Base-by-base conservation (phyloP, 1,140 invertebrate genomes). In the Brachionus sp. region DNA sequence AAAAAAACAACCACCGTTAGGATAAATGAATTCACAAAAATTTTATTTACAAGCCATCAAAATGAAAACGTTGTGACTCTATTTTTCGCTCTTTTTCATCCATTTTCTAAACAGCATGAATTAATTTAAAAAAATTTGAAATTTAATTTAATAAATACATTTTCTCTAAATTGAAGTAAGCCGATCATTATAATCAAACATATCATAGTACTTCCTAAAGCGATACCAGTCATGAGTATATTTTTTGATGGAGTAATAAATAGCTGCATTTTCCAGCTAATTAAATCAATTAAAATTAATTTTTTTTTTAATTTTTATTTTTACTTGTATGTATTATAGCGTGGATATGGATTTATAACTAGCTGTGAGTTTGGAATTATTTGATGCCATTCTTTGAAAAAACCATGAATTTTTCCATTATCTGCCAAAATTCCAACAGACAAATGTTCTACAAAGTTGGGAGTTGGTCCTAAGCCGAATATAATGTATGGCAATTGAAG, bases 351-450 rank as follows among this genome's bases (percentile, higher is more conserved):
- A 84, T 98, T 95, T 1, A 98, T 93, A 19, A 98, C 93, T 88
- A 99, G 94, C 89, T 98, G 96, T 1, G 96, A 98, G 88, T 98
- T 99, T 39, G 94, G 97, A 86, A 99, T 98, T 42, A 98, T 93
- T 88, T 97, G 95, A 0, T 93, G 93, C 93, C 94, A 98, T 68
- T 84, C 83, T 75, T 87, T 88, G 70, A 33, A 85, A 86, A 16
- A 77, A 57, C 42, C 25, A 7, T 6, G 6, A 23, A 82, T 46
- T 68, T 46, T 70, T 29, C n/a, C 68, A 53, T 23, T 46, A 84
- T 23, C 13, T 25, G 16, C 85, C 29, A 93, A 89, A 82, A 98
- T 91, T 7, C 94, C 94, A 19, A 98, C 93, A 39, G 91, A 92
- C 13, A 99, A 88, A 50, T 91, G 92, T 88, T 99, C 97, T 1